phyloP scores from a whole-genome alignment of 2,113 vertebrate species.

The Mustela lutreola region DNA sequence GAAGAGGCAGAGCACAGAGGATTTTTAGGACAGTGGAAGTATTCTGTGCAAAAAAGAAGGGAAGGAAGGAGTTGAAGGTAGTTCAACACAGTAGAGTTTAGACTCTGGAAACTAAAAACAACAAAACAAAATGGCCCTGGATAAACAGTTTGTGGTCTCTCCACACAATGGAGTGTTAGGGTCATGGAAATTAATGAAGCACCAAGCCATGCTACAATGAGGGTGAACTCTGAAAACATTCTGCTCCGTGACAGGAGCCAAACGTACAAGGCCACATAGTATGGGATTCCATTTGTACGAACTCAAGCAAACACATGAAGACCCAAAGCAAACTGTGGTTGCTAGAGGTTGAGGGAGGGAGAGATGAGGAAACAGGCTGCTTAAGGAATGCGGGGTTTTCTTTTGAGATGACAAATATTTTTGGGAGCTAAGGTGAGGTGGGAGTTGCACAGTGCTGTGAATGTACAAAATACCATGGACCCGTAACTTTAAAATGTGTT shows the following conservation, averaged over 20 bases:
- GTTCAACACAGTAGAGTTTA: background rate
- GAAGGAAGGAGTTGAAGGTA: background rate
- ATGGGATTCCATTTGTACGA: background rate
- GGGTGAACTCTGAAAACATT: background rate
- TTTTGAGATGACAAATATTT: background rate
- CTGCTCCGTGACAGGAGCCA: background rate
- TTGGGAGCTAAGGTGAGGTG: background rate
- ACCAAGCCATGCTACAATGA: background rate
- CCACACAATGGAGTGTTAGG: background rate
- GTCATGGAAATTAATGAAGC: background rate
- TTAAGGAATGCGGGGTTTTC: background rate
- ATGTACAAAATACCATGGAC: background rate
- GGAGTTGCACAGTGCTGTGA: background rate
- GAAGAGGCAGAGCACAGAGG: background rate
- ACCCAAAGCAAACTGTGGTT: background rate
- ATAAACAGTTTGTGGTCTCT: background rate
- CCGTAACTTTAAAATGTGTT: background rate
- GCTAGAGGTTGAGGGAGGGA: background rate
- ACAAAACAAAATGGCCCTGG: background rate
- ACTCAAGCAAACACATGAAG: background rate
- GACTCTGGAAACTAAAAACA: background rate
- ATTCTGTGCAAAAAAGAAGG: background rate
- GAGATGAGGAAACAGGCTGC: no score
- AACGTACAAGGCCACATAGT: no score
- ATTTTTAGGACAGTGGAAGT: background rate